Base-by-base conservation (phyloP, 2,113 vertebrate genomes). In the Cranoglanis bouderius region DNA sequence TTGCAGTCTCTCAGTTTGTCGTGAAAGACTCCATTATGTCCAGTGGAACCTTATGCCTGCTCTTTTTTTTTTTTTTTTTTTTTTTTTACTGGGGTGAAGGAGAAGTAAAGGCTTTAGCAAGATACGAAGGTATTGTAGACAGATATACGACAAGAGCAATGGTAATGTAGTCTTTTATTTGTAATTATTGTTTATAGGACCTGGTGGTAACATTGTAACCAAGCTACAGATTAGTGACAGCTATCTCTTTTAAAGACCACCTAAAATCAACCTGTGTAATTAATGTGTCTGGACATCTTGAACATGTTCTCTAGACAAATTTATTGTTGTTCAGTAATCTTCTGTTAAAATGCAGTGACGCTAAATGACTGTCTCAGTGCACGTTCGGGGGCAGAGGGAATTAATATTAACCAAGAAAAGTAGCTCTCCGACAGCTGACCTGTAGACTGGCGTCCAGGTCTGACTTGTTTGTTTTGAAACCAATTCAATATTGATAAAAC, bases 11-110 rank as follows among this genome's bases (percentile, higher is more conserved):
- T 80, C n/a, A 12, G 24, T 38, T 51, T 67, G 32, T 51, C 18
- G 1, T 78, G 40, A 85, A 88, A 85, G 82, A 49, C 81, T 85
- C 72, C 32, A 78, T 85, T 78, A 78, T 85, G 46, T 78, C 57
- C 32, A 12, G 26, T 38, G 35, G 35, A 86, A 77, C n/a, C 82
- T 59, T 61, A 38, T 51, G 72, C 29, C n/a, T 46, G 53, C 3
- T 12, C 26, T 85, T 83, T 84, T 13, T 75, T 51, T 53, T 67
- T 67, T n/a, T 5, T 40, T 63, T 67, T 38, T 67, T 70, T 65
- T 2, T 16, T 53, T 53, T 0, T 16, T 24, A n/a, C 38, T 43
- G 51, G 40, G 82, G 32, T 82, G n/a, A 40, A 70, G n/a, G 35
- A 77, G 21, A 29, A 51, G 72, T 59, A 82, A 83, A 59, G 35